These are phyloP conservation scores for Papilio aristodemus DNA, from an alignment of 1,140 invertebrate species.

Conservation along the genomic window DNA sequence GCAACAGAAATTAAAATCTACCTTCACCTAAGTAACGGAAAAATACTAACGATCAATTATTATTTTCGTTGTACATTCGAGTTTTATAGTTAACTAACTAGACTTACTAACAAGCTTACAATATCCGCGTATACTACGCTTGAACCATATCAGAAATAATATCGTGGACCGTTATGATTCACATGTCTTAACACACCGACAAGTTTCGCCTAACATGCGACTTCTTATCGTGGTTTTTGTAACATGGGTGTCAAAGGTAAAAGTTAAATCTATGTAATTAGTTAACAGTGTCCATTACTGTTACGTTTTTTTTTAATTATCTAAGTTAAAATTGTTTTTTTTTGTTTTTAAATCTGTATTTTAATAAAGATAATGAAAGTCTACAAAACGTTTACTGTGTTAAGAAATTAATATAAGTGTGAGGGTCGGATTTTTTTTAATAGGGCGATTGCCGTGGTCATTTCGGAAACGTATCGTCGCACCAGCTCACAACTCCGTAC, in stretches of 20 bases:
- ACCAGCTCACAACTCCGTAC: conserved; percentile 57
- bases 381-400: too few relatives aligned
- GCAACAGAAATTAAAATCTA: too few relatives aligned
- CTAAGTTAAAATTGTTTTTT: conserved; percentile 1
- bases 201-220: neutral
- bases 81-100: conserved; percentile 19
- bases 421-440: neutral
- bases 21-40: neutral
- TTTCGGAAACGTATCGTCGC: conserved; percentile 54
- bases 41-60: conserved; percentile 15
- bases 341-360: too few relatives aligned
- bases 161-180: neutral
- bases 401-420: neutral
- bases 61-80: neutral
- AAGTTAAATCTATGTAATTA: neutral
- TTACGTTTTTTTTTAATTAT: too few relatives aligned
- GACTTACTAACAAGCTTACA: neutral
- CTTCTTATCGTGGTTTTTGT: conserved; percentile 2
- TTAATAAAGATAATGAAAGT: too few relatives aligned
- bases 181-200: neutral
- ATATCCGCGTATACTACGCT: neutral
- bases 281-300: too few relatives aligned
- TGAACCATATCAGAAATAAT: neutral
- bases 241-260: conserved; percentile 13
- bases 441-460: conserved; percentile 37